phyloP scores from a whole-genome alignment of 2,113 vertebrate genomes.

The Microtus richardsoni region DNA sequence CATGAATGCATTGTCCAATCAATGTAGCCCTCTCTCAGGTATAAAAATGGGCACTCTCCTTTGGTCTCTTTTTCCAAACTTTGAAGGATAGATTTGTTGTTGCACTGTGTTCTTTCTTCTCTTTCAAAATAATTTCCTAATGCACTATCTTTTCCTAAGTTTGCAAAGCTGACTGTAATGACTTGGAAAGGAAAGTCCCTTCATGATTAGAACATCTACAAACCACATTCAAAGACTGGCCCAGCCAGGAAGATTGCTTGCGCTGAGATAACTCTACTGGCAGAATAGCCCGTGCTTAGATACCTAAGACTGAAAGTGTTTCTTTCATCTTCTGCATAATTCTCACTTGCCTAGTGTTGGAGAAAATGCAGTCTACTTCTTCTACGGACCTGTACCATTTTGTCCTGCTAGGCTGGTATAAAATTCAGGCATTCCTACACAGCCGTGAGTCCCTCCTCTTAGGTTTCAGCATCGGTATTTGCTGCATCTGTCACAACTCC shows the following conservation, averaged over 20 bases:
- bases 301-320: neutral
- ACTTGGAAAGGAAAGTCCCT: constrained; percentile 43
- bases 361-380: neutral
- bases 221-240: neutral
- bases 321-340: neutral
- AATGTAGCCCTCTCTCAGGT: neutral
- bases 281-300: neutral
- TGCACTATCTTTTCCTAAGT: constrained; percentile 5
- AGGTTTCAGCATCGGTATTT: neutral
- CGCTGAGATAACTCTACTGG: neutral
- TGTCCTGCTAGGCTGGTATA: neutral
- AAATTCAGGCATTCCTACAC: neutral
- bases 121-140: constrained; percentile 52
- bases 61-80: neutral
- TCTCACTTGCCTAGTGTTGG: neutral
- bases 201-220: constrained; percentile 5
- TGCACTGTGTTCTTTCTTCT: neutral
- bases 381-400: neutral
- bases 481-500: neutral
- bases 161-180: constrained; percentile 34
- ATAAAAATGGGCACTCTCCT: neutral
- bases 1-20: neutral
- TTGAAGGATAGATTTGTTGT: neutral
- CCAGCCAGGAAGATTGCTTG: neutral
- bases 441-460: neutral